These are phyloP conservation scores for Cebidichthys violaceus DNA, from an alignment of 2,113 vertebrate genomes.

Conservation along the genomic window DNA sequence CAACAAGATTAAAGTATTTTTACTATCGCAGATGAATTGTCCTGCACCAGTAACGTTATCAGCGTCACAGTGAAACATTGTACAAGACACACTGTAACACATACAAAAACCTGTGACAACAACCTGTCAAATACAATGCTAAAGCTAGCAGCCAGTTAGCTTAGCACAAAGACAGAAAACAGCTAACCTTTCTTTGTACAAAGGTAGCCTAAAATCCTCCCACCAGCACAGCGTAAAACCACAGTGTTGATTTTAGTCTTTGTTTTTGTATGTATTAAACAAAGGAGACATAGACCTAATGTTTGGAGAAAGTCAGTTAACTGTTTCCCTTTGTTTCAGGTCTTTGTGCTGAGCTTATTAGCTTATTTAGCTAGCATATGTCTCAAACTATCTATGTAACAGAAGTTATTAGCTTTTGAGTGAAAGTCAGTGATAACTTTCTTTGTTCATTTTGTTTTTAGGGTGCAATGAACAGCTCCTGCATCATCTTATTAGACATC, in stretches of 20 bases:
- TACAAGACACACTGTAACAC: background rate
- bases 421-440: background rate
- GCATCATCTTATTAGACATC: no score
- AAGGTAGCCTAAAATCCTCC: background rate
- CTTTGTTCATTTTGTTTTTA: constrained; percentile 28
- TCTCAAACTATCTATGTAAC: background rate
- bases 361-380: background rate
- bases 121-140: background rate
- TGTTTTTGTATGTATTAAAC: background rate
- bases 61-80: background rate
- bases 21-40: background rate
- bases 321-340: background rate
- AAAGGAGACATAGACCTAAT: background rate
- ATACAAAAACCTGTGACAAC: background rate
- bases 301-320: background rate
- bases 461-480: background rate
- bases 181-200: background rate
- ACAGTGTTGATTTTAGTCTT: background rate
- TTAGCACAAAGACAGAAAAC: background rate
- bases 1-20: background rate
- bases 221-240: background rate
- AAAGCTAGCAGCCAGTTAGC: background rate
- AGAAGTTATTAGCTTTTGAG: background rate
- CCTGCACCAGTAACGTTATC: background rate
- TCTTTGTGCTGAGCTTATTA: background rate